Evolutionary conservation across 2,113 vertebrate species (phyloP).

Genomic region (Callospermophilus lateralis): DNA sequence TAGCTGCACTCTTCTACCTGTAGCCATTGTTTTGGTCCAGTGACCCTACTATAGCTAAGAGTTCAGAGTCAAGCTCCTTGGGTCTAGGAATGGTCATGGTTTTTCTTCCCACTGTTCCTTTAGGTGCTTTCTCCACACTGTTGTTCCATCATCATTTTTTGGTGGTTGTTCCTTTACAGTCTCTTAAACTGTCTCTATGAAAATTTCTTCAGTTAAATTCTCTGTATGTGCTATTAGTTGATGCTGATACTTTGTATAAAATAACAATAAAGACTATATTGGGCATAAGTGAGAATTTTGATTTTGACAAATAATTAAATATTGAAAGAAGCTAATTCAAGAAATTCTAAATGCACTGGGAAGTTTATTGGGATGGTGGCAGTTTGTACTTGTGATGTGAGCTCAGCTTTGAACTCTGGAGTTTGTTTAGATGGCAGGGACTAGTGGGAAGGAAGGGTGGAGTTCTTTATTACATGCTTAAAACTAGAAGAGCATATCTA

Average conservation of each 20-base stretch:
- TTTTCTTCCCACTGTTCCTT: neutral
- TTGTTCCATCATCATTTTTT: neutral
- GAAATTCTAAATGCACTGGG: neutral
- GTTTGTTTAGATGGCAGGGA: conserved; percentile 31
- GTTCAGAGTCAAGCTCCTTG: neutral
- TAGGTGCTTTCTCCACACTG: neutral
- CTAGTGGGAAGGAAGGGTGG: conserved; percentile 47
- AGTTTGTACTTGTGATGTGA: neutral
- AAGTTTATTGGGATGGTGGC: neutral
- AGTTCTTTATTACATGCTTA: conserved; percentile 4
- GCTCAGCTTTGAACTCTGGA: neutral
- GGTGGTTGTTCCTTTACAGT: neutral
- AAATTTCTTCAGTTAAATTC: neutral
- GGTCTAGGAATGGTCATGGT: neutral
- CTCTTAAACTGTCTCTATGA: neutral
- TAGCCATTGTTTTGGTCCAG: neutral
- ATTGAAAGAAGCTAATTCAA: neutral
- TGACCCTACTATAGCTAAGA: neutral
- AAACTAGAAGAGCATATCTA: neutral
- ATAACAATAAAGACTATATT: neutral
- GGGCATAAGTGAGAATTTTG: neutral
- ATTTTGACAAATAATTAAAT: neutral
- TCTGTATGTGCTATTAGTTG: neutral
- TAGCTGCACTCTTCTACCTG: neutral
- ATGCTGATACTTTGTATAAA: neutral